Conservation (phyloP, 2,113 vertebrate genomes). For the Phyllostomus hastatus region DNA sequence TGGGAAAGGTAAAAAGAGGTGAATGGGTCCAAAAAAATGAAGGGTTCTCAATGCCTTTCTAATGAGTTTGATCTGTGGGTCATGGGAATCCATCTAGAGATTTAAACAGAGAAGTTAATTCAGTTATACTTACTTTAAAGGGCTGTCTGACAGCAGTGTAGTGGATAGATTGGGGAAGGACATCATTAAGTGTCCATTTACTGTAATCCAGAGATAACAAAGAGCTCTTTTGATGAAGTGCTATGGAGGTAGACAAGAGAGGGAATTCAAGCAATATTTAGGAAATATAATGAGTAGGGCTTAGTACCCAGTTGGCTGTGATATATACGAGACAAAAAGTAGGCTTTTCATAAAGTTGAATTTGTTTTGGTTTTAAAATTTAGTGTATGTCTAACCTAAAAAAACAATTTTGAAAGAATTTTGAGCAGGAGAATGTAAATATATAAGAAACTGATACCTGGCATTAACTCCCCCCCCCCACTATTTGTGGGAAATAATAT, state of each 20-base stretch:
- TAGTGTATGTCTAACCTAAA: background rate
- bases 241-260: background rate
- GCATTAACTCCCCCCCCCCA: background rate
- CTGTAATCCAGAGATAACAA: background rate
- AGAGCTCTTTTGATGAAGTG: background rate
- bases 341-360: conserved; percentile 9
- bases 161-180: background rate
- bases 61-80: background rate
- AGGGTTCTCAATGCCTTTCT: background rate
- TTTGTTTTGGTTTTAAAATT: conserved; percentile 43
- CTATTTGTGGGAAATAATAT: background rate
- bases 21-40: background rate
- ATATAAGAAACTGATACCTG: background rate
- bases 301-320: background rate
- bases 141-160: background rate
- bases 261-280: background rate
- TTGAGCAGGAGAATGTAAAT: conserved; percentile 21
- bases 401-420: conserved; percentile 39
- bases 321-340: background rate
- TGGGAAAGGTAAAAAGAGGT: background rate
- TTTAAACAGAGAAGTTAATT: conserved; percentile 23
- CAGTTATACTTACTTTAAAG: conserved; percentile 29
- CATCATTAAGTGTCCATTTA: background rate
- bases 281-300: background rate
- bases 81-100: background rate